Evolutionary conservation across 2,888 invertebrate species (phyloP), one percentile per base, ranked within the genome.

Genomic region (Harpagoxenus sublaevis): DNA sequence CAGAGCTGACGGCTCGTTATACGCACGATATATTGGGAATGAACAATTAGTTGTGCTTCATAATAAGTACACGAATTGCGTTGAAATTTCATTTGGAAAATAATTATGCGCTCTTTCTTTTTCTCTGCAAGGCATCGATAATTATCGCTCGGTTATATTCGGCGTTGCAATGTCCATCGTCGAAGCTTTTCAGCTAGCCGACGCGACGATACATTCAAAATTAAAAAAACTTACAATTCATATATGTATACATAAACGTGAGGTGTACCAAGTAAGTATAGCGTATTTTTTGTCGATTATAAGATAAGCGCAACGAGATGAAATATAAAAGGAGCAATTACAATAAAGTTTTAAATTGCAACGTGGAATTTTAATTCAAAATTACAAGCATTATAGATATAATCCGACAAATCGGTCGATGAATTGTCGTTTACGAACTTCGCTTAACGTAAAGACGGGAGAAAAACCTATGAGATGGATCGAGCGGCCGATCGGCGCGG

Each of bases 21-120:
- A 63, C 10, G 63, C 63, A 35, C 62, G 15, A 60, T 62, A 51
- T 51, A 66, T 68, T 18, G 39, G 18, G 6, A 53, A 77, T 65
- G 65, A 65, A 53, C 65, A 77, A 77, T 77, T 53, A 65, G 65
- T 77, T 65, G 12, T 35, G 42, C 39, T 65, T 77, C 18, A 53
- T 53, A 77, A 77, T 77, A 77, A 77, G 65, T 77, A 65, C 39
- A 65, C n/a, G 77, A 53, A 51, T 63, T 75, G 45, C 23, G 15
- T 53, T 62, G 74, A 10, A 77, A 23, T 77, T 51, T 39, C 9
- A 48, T 51, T 77, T 53, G 65, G 15, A 28, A 53, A 65, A 77
- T 77, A 77, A 77, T 77, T 77, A 77, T 53, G 4, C 51, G 15
- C 39, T 77, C 3, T 28, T 15, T 9, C 42, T 66, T 18, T 68